A percentile compares a stretch with the other conserved stretches of the same genome.
Evolutionary conservation across 2,797 vertebrate genomes (phyloP).

Genomic region (Oreonectes daqikongensis): DNA sequence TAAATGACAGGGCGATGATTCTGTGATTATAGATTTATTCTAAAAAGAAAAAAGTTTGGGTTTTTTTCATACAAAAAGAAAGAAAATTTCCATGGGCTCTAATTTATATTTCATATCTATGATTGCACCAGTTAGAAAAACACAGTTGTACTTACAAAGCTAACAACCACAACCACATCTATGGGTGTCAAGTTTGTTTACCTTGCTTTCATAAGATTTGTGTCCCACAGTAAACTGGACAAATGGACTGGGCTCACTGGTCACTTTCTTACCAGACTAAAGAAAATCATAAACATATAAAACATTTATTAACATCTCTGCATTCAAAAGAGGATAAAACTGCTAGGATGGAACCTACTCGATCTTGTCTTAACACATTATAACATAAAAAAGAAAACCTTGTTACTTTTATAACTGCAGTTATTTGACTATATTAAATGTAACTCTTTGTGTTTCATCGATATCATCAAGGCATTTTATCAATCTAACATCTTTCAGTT

Average conservation of each 20-base stretch:
- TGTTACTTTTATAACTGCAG: too few species aligned
- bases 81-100: neutral
- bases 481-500: too few species aligned
- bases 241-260: constrained; percentile 89
- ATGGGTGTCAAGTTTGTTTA: constrained; percentile 60
- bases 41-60: neutral
- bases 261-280: constrained; percentile 93
- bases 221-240: constrained; percentile 92
- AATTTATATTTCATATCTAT: neutral
- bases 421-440: too few species aligned
- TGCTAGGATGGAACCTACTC: too few species aligned
- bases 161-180: neutral
- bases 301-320: constrained; percentile 1
- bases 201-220: constrained; percentile 90
- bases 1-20: neutral
- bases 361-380: too few species aligned
- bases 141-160: neutral
- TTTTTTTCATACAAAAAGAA: neutral
- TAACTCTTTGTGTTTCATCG: too few species aligned
- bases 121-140: neutral
- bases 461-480: too few species aligned
- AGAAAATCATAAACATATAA: constrained; percentile 40
- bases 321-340: neutral
- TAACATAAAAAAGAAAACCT: too few species aligned
- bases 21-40: neutral